Conservation (phyloP, 1,140 invertebrate species). For the Zelostemma sp. region DNA sequence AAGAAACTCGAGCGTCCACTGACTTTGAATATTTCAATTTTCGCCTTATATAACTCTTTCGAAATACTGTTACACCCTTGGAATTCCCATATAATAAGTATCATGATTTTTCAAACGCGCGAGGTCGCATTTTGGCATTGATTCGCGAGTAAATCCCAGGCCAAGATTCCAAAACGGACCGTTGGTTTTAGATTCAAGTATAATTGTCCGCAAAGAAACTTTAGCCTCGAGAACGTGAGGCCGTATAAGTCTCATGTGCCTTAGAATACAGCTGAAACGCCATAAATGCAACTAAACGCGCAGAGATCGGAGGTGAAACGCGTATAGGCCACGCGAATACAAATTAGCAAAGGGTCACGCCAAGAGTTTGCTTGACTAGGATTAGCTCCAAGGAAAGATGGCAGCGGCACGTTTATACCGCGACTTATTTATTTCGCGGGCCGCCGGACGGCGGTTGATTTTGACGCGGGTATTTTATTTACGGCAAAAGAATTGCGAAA, state of each 20-base stretch:
- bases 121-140: too few relatives aligned
- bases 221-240: conserved; percentile 26
- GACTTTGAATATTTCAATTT: too few relatives aligned
- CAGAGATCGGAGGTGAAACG: conserved; percentile 27
- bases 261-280: conserved; percentile 28
- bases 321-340: conserved; percentile 44
- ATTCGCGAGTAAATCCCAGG: too few relatives aligned
- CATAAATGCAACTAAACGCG: conserved; percentile 36
- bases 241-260: conserved; percentile 26
- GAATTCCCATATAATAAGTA: too few relatives aligned
- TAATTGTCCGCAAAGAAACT: neutral
- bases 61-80: too few relatives aligned
- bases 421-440: conserved; percentile 28
- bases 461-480: conserved; percentile 11
- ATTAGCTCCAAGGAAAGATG: conserved; percentile 19
- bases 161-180: neutral
- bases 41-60: too few relatives aligned
- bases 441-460: conserved; percentile 20
- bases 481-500: conserved; percentile 4
- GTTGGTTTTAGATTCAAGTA: neutral
- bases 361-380: conserved; percentile 11
- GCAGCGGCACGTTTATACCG: conserved; percentile 10
- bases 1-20: too few relatives aligned
- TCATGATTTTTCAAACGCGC: too few relatives aligned
- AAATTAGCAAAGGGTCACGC: conserved; percentile 32